These are phyloP conservation scores for Lepus europaeus DNA, from an alignment of 2,113 vertebrate genomes.

Conservation along the genomic window DNA sequence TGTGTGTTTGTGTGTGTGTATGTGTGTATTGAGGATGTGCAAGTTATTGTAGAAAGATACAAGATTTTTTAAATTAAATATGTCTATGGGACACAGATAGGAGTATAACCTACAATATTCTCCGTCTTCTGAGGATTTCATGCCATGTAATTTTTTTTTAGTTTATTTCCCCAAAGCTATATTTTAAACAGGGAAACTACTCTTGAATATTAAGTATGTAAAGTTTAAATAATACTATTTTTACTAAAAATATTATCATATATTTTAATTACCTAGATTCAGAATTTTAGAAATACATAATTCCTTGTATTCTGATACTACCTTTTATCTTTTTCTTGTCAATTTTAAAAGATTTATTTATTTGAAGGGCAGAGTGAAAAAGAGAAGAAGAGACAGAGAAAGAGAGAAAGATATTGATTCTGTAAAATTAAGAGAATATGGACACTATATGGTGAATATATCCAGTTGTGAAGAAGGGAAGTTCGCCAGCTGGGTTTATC, in stretches of 20 bases:
- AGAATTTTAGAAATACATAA: not conserved
- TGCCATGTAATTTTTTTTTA: constrained; percentile 49
- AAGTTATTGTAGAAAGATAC: constrained; percentile 47
- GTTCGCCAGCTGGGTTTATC: too few species aligned
- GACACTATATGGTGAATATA: not conserved
- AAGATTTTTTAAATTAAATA: constrained; percentile 54
- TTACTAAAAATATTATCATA: constrained; percentile 58
- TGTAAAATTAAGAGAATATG: not conserved
- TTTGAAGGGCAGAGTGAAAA: too few species aligned
- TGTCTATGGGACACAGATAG: not conserved
- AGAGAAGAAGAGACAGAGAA: too few species aligned
- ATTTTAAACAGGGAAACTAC: constrained; percentile 31
- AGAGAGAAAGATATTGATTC: too few species aligned
- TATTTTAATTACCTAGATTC: constrained; percentile 8
- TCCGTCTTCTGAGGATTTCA: constrained; percentile 48
- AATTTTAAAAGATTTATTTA: not conserved
- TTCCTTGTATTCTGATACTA: not conserved
- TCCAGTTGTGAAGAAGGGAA: not conserved
- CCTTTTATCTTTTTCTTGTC: constrained; percentile 8
- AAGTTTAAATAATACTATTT: constrained; percentile 53
- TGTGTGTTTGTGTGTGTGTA: not conserved
- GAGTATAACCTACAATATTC: not conserved
- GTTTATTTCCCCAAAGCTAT: constrained; percentile 52
- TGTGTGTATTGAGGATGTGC: not conserved
- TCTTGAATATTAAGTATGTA: constrained; percentile 53